These are phyloP conservation scores for Oophaga pumilio DNA, from an alignment of 2,113 vertebrate genomes.

Conservation along the genomic window DNA sequence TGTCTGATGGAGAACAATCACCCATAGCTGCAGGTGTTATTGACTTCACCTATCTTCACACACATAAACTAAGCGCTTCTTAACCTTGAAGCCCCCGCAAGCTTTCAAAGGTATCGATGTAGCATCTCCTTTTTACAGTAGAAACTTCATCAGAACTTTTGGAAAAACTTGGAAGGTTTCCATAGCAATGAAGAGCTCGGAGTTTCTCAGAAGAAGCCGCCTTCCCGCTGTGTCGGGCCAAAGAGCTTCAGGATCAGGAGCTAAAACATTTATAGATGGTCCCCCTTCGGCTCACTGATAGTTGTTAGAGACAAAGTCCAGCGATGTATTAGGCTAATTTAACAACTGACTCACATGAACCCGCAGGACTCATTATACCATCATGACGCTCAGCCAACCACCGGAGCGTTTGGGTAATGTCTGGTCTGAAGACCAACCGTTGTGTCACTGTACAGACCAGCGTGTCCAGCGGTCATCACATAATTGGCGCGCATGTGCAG, in stretches of 20 bases:
- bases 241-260: background rate
- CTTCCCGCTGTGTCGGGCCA: conserved; percentile 3
- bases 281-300: background rate
- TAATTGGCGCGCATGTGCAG: too few species aligned
- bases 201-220: background rate
- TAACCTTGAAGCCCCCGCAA: background rate
- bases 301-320: background rate
- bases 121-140: background rate
- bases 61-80: background rate
- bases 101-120: background rate
- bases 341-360: background rate
- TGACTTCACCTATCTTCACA: too few species aligned
- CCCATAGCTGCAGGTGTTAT: background rate
- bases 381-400: background rate
- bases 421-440: background rate
- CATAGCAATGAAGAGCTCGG: conserved; percentile 15
- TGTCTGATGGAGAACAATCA: background rate
- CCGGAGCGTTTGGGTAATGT: background rate
- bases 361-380: background rate
- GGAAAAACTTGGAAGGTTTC: conserved; percentile 20
- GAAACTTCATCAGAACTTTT: conserved; percentile 20
- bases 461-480: too few species aligned
- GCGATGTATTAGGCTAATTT: background rate
- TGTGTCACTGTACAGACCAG: too few species aligned
- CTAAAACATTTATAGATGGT: conserved; percentile 25